A percentile compares a stretch with the other conserved stretches of the same genome.
Evolutionary conservation across 2,113 vertebrate species (phyloP).

Genomic region (Microtus montanus): DNA sequence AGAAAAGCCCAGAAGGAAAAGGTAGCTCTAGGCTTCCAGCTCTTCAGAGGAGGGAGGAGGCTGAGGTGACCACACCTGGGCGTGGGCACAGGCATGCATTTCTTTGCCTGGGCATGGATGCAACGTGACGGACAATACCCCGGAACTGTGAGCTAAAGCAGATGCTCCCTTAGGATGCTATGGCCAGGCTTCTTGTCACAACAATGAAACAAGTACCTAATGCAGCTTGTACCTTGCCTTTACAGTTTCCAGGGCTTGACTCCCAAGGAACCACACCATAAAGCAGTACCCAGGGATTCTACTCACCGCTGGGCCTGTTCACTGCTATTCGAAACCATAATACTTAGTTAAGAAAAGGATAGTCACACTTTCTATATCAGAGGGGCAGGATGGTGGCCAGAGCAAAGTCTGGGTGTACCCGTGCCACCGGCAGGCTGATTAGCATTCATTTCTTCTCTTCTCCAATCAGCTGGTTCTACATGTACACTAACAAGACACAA

Average conservation of each 20-base stretch:
- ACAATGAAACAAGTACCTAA: neutral
- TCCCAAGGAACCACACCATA: neutral
- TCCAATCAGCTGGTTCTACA: neutral
- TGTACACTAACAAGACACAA: neutral
- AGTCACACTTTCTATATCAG: neutral
- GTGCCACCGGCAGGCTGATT: neutral
- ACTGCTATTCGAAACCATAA: neutral
- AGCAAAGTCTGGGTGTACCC: neutral
- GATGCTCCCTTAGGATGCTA: neutral
- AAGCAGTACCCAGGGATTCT: neutral
- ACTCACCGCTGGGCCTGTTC: neutral
- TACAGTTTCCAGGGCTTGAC: neutral
- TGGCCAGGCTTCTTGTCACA: neutral
- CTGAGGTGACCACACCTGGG: neutral
- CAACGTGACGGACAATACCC: too few relatives aligned
- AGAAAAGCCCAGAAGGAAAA: too few relatives aligned
- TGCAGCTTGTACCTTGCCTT: neutral
- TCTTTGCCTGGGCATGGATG: neutral
- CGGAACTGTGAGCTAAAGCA: neutral
- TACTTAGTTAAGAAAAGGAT: neutral
- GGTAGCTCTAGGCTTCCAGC: neutral
- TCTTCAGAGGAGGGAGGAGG: neutral
- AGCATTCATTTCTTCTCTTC: neutral
- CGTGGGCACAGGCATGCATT: neutral
- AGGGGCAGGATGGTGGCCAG: neutral